Percentiles rank a stretch among this genome's conserved stretches.
Evolutionary conservation across 2,113 vertebrate species (phyloP).

Genomic region (Orientallactaga bullata): DNA sequence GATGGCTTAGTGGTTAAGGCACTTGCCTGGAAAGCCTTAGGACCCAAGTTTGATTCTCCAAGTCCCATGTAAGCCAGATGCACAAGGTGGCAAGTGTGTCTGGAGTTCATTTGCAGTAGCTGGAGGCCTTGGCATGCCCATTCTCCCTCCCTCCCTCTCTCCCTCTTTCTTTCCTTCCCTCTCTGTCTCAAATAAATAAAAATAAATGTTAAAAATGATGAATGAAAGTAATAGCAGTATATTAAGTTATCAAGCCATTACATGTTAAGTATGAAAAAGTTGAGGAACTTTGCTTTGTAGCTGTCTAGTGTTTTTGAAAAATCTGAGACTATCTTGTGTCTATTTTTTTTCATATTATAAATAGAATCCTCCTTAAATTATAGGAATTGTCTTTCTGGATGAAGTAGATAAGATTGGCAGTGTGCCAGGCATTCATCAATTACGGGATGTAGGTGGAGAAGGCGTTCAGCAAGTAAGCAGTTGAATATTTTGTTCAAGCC

Average conservation of each 20-base stretch:
- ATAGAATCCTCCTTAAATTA: slow-evolving; percentile 77
- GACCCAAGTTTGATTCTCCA: no score
- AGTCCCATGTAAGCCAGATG: no score
- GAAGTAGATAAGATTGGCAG: slow-evolving; percentile 99
- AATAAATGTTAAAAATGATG: neutral
- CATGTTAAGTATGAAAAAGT: slow-evolving; percentile 55
- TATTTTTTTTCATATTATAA: slow-evolving; percentile 76
- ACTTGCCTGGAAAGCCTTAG: no score
- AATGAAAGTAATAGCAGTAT: neutral
- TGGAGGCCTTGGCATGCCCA: no score
- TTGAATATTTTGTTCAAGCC: slow-evolving; percentile 78
- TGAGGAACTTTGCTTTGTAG: slow-evolving; percentile 56
- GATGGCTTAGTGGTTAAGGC: no score
- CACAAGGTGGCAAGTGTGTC: no score
- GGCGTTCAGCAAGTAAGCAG: slow-evolving; percentile 96
- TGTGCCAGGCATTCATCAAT: slow-evolving; percentile 98
- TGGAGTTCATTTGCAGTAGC: no score
- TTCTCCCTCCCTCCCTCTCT: no score
- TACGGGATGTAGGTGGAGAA: slow-evolving; percentile 98
- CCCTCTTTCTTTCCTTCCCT: no score
- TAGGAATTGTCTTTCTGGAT: slow-evolving; percentile 99
- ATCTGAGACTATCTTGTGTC: slow-evolving; percentile 30
- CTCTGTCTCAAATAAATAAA: no score
- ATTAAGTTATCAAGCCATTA: slow-evolving; percentile 41
- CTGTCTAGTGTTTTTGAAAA: slow-evolving; percentile 58